Evolutionary conservation across 2,113 vertebrate genomes (phyloP).

Genomic region (Triplophysa rosa): DNA sequence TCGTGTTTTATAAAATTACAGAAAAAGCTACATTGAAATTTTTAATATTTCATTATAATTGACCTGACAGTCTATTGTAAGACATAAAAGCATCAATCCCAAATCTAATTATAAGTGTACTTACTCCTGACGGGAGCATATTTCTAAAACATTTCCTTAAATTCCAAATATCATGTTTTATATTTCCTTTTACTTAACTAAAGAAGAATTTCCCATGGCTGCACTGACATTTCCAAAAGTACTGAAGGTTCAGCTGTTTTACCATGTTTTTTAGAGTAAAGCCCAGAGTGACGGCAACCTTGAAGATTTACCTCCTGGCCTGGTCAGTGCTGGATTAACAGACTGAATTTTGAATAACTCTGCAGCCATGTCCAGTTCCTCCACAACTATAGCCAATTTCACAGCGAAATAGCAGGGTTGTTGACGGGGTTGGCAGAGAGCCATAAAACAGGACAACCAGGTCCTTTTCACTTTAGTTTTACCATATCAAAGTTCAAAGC

Average conservation of each 20-base stretch:
- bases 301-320: constrained; percentile 53
- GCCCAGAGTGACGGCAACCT: constrained; percentile 35
- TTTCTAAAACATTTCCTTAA: too few species aligned
- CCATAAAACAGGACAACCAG: not conserved
- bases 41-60: too few species aligned
- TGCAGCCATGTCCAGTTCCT: constrained; percentile 40
- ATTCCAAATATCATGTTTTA: too few species aligned
- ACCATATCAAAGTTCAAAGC: constrained; percentile 3
- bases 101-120: too few species aligned
- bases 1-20: too few species aligned
- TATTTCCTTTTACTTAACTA: not conserved
- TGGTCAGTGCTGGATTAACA: constrained; percentile 60
- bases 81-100: too few species aligned
- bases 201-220: constrained; percentile 17
- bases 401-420: constrained; percentile 34
- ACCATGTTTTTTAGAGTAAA: constrained; percentile 32
- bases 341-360: constrained; percentile 55
- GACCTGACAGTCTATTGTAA: too few species aligned
- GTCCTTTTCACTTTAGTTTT: constrained; percentile 24
- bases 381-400: constrained; percentile 36
- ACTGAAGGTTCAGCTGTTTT: constrained; percentile 32
- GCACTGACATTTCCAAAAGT: constrained; percentile 8
- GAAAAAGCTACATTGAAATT: too few species aligned
- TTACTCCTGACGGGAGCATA: too few species aligned
- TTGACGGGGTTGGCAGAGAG: not conserved